phyloP scores from a whole-genome alignment of 2,113 vertebrate genomes.

The Nibea albiflora region DNA sequence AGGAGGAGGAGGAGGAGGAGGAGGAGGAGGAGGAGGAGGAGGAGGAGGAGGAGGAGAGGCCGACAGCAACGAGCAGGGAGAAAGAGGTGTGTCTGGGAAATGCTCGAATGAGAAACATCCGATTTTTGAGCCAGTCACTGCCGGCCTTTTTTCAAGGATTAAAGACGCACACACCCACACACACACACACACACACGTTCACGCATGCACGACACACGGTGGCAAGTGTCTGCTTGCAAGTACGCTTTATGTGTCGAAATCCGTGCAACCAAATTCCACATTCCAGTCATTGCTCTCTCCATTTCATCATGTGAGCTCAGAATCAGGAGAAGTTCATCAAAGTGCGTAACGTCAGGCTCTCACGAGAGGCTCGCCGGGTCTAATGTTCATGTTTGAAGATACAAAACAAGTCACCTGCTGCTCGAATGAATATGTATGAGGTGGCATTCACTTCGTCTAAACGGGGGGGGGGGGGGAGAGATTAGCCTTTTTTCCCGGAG shows the following conservation, averaged over 20 bases:
- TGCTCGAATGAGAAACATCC: conserved; percentile 78
- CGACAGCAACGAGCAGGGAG: not conserved
- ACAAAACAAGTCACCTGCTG: conserved; percentile 3
- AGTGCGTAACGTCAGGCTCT: not conserved
- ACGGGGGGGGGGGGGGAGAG: not conserved
- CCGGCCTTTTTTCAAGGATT: conserved; percentile 67
- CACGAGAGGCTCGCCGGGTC: too few species aligned
- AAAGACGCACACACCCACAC: conserved; percentile 48
- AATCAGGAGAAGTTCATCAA: not conserved
- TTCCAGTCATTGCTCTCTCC: conserved; percentile 76
- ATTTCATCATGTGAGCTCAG: conserved; percentile 62
- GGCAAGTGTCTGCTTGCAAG: conserved; percentile 79
- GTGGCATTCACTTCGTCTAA: not conserved
- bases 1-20: conserved; percentile 12
- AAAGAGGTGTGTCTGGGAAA: conserved; percentile 78
- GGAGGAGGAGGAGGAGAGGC: conserved; percentile 31
- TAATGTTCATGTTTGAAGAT: too few species aligned
- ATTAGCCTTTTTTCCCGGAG: not conserved
- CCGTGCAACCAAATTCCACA: conserved; percentile 69
- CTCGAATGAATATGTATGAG: not conserved
- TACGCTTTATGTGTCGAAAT: conserved; percentile 76
- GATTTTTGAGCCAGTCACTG: conserved; percentile 76
- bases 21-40: conserved; percentile 4
- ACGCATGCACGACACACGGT: conserved; percentile 36
- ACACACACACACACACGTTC: conserved; percentile 23